Percentiles rank a stretch among this genome's conserved stretches.
phyloP scores from a whole-genome alignment of 2,888 invertebrate genomes.

The Andrena minutula region DNA sequence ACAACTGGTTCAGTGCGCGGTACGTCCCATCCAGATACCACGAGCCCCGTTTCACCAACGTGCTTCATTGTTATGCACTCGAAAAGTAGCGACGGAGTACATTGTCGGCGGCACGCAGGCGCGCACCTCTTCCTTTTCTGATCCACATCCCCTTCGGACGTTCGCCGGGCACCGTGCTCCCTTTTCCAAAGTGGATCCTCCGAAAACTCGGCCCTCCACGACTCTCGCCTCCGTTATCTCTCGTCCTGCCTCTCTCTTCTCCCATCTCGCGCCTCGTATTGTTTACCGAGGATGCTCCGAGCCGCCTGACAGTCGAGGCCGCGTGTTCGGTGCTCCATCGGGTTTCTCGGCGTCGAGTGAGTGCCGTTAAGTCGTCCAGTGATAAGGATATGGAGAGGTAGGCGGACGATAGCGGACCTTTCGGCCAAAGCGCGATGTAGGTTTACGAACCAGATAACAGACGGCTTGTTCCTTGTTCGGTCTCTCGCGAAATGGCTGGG shows the following conservation, averaged over 20 bases:
- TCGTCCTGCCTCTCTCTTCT: not conserved
- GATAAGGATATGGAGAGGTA: conserved; percentile 41
- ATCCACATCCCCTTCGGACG: conserved; percentile 35
- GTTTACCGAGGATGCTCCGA: not conserved
- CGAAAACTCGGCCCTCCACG: conserved; percentile 13
- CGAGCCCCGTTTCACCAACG: conserved; percentile 79
- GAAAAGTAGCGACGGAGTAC: conserved; percentile 76
- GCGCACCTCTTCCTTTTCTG: conserved; percentile 71
- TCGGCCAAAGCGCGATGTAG: conserved; percentile 27
- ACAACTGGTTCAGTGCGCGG: conserved; percentile 75
- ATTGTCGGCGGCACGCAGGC: conserved; percentile 79
- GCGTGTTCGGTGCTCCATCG: not conserved
- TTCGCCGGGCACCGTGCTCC: conserved; percentile 23
- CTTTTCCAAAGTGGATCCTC: conserved; percentile 28
- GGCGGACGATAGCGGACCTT: conserved; percentile 44
- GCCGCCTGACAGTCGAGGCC: not conserved
- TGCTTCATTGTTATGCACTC: conserved; percentile 79
- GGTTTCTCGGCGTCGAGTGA: conserved; percentile 14
- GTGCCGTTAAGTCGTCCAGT: conserved; percentile 19
- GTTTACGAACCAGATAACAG: conserved; percentile 32
- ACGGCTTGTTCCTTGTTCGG: conserved; percentile 2
- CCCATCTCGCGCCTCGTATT: not conserved
- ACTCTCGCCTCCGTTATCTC: not conserved
- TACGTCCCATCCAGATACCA: conserved; percentile 76
- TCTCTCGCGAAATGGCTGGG: conserved; percentile 44